These are phyloP conservation scores for Rhyacichthys aspro DNA, from an alignment of 2,797 vertebrate genomes.

Conservation along the genomic window DNA sequence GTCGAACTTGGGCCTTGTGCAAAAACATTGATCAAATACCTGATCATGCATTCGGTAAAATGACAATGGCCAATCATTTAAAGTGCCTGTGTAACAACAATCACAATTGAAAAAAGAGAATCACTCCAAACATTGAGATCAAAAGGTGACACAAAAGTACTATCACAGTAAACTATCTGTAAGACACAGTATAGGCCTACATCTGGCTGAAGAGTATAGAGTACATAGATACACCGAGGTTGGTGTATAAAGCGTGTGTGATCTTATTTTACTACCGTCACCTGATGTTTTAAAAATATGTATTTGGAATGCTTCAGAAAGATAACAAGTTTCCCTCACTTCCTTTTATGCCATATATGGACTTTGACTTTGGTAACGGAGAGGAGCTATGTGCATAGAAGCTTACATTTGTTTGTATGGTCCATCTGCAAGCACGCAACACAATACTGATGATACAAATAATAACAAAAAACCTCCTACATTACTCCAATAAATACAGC, in stretches of 20 bases:
- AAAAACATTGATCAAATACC: conserved; percentile 68
- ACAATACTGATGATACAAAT: conserved; percentile 69
- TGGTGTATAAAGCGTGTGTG: too few species aligned
- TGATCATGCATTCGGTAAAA: conserved; percentile 43
- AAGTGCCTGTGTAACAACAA: conserved; percentile 82
- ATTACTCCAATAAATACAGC: conserved; percentile 68
- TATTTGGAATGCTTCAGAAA: conserved; percentile 67
- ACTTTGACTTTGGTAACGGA: conserved; percentile 74
- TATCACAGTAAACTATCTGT: conserved; percentile 41
- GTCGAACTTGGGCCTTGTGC: conserved; percentile 66
- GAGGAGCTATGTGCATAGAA: conserved; percentile 54
- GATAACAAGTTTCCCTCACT: conserved; percentile 69
- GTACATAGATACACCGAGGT: conserved; percentile 29
- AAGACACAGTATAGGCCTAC: conserved; percentile 17
- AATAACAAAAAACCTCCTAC: conserved; percentile 45
- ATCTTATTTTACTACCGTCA: conserved; percentile 33
- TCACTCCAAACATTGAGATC: conserved; percentile 43
- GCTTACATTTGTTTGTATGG: conserved; percentile 49
- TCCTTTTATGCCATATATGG: conserved; percentile 57
- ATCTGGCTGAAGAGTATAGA: conserved; percentile 36
- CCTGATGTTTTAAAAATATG: conserved; percentile 49
- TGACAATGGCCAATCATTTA: conserved; percentile 68
- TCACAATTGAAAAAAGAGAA: conserved; percentile 55
- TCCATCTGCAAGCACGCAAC: conserved; percentile 38
- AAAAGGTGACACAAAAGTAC: conserved; percentile 26